A percentile compares a stretch with the other conserved stretches of the same genome.
Conservation (phyloP, 1,140 invertebrate species). For the Andrena cerasifolii region DNA sequence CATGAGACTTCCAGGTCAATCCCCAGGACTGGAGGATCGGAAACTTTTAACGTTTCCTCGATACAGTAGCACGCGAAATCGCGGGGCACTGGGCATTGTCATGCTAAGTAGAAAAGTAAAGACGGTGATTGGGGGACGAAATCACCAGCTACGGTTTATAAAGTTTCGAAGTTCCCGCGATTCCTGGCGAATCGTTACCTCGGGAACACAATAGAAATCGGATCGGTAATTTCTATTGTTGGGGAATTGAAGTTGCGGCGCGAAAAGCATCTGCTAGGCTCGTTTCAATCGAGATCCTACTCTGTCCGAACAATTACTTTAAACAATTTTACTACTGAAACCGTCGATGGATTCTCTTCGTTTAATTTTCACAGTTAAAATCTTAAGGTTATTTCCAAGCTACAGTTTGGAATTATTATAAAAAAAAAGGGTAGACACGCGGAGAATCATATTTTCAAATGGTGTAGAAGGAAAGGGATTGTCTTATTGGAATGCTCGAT, state of each 20-base stretch:
- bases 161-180: background rate
- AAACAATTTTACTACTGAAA: too few species aligned
- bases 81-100: background rate
- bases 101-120: conserved; percentile 2
- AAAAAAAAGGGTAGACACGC: too few species aligned
- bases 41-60: conserved; percentile 11
- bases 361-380: too few species aligned
- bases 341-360: too few species aligned
- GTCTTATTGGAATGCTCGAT: too few species aligned
- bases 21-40: background rate
- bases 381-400: too few species aligned
- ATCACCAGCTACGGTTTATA: background rate
- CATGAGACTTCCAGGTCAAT: conserved; percentile 2
- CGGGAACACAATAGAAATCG: background rate
- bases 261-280: background rate
- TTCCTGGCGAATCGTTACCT: background rate
- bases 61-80: background rate
- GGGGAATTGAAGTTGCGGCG: background rate
- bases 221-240: background rate
- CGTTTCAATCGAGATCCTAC: too few species aligned
- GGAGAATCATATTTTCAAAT: too few species aligned
- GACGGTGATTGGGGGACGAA: background rate
- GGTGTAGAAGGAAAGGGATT: too few species aligned
- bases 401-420: too few species aligned
- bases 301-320: too few species aligned